Conservation (phyloP, 2,113 vertebrate species). For the Lathamus discolor region DNA sequence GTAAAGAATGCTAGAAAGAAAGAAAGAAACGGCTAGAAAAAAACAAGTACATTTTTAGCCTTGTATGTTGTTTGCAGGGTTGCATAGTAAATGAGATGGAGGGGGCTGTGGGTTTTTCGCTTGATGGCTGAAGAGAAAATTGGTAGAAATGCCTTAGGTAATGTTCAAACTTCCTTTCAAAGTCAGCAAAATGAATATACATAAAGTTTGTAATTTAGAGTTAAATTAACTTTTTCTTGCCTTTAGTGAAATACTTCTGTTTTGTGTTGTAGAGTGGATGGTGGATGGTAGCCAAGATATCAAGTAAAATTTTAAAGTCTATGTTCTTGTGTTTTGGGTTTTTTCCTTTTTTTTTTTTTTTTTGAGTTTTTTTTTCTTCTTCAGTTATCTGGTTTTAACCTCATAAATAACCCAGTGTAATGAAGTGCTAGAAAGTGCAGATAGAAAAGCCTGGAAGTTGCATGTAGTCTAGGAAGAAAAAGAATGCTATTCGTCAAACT, state of each 20-base stretch:
- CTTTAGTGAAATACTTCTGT: background rate
- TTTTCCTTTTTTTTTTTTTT: background rate
- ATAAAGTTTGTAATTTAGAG: background rate
- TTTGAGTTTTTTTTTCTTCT: background rate
- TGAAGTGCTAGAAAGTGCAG: background rate
- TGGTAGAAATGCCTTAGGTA: background rate
- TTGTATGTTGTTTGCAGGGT: background rate
- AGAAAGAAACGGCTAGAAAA: background rate
- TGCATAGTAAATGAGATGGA: background rate
- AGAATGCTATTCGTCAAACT: background rate
- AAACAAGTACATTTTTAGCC: background rate
- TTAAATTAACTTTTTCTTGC: background rate
- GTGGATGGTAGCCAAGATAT: background rate
- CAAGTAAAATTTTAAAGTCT: background rate
- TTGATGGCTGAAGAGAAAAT: background rate
- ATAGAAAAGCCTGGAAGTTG: background rate
- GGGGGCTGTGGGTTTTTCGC: accelerated
- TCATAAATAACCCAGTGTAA: background rate
- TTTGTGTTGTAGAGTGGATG: background rate
- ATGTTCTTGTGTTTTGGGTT: background rate
- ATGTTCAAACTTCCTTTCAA: background rate
- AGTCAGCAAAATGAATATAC: background rate
- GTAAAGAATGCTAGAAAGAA: background rate
- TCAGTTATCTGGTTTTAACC: background rate
- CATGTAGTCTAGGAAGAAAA: background rate